Conservation (phyloP, 2,888 invertebrate species). For the Ichneumon xanthorius region DNA sequence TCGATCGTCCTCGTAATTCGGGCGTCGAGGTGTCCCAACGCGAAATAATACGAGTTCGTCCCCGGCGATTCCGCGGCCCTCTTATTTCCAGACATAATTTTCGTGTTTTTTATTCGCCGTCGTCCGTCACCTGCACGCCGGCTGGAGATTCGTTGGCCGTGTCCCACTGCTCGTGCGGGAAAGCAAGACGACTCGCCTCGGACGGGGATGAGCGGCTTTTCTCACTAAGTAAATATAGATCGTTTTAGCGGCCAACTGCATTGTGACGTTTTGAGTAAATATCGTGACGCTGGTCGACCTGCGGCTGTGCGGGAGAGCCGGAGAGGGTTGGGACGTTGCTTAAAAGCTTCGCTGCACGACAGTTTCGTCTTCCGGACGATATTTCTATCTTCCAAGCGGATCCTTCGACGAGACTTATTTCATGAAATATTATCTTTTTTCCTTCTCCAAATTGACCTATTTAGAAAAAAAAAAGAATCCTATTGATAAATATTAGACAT, state of each 20-base stretch:
- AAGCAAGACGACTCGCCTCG: constrained; percentile 14
- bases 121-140: constrained; percentile 21
- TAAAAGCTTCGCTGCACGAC: constrained; percentile 7
- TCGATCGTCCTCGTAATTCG: constrained; percentile 58
- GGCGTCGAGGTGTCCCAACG: constrained; percentile 34
- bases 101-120: constrained; percentile 16
- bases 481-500: too few relatives aligned
- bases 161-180: constrained; percentile 2
- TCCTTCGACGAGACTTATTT: background rate
- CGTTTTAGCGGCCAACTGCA: constrained; percentile 51
- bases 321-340: background rate
- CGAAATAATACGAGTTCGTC: constrained; percentile 6
- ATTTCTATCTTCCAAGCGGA: background rate
- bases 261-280: constrained; percentile 63
- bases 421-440: background rate
- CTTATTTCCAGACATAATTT: constrained; percentile 8
- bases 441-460: background rate
- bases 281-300: constrained; percentile 50
- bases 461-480: too few relatives aligned
- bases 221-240: constrained; percentile 55
- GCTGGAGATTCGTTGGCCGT: constrained; percentile 19
- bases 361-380: constrained; percentile 28
- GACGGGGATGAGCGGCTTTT: constrained; percentile 10
- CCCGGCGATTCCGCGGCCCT: constrained; percentile 1
- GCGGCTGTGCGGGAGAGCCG: constrained; percentile 3